Evolutionary conservation across 2,797 vertebrate species (phyloP).

Genomic region (Scarus forsteni): DNA sequence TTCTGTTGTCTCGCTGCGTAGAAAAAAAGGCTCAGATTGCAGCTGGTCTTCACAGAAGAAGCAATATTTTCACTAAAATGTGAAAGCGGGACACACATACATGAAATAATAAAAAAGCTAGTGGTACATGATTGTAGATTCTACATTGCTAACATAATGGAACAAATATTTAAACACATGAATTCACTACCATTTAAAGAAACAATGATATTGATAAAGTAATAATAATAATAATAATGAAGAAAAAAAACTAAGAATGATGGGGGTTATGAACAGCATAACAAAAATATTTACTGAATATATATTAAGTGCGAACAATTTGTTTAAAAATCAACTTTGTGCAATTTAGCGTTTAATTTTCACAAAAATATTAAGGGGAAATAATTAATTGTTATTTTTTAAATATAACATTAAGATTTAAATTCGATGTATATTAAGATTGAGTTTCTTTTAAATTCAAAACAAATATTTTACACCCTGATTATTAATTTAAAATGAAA

Average conservation of each 20-base stretch:
- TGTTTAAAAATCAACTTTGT: constrained; percentile 14
- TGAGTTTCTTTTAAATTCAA: no score
- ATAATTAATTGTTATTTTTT: constrained; percentile 12
- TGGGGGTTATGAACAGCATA: constrained; percentile 36
- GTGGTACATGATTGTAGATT: constrained; percentile 50
- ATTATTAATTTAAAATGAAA: no score
- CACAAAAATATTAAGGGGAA: constrained; percentile 11
- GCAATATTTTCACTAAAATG: constrained; percentile 86
- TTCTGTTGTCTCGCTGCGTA: constrained; percentile 67
- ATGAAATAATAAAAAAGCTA: constrained; percentile 41
- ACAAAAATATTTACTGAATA: constrained; percentile 3
- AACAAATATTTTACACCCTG: no score
- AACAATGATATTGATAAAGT: constrained; percentile 12
- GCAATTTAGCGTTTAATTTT: constrained; percentile 25
- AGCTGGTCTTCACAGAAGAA: constrained; percentile 88
- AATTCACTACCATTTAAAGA: constrained; percentile 23
- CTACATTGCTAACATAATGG: constrained; percentile 27
- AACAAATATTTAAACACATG: constrained; percentile 21
- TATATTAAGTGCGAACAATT: constrained; percentile 54
- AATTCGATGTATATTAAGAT: no score
- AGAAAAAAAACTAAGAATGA: constrained; percentile 12
- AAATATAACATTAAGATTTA: constrained; percentile 10
- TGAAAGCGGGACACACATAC: constrained; percentile 74
- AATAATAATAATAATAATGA: background rate
- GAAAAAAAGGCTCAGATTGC: constrained; percentile 78